A percentile compares a stretch with the other conserved stretches of the same genome.
Evolutionary conservation across 2,888 invertebrate genomes (phyloP).

Genomic region (Lycia hirtaria): DNA sequence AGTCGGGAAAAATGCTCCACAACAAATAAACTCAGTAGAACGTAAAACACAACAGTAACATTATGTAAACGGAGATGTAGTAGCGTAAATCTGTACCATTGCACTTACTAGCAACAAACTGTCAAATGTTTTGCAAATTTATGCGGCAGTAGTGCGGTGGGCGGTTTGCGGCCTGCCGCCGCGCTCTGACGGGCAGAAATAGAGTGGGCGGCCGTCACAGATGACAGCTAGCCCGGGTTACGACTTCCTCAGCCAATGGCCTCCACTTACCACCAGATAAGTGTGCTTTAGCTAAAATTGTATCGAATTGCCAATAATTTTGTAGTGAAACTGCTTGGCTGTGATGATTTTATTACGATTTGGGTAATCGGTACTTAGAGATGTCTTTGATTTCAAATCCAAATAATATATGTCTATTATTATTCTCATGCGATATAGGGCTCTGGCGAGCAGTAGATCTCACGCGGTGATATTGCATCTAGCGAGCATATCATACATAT

Average conservation of each 20-base stretch:
- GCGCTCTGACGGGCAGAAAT: conserved; percentile 74
- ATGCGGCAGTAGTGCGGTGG: conserved; percentile 58
- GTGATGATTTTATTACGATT: not conserved
- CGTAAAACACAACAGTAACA: conserved; percentile 29
- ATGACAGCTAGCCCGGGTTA: conserved; percentile 81
- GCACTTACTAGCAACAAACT: conserved; percentile 59
- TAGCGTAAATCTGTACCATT: conserved; percentile 45
- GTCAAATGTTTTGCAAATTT: conserved; percentile 64
- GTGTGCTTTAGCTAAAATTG: conserved; percentile 26
- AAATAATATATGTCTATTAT: not conserved
- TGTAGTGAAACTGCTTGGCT: not conserved
- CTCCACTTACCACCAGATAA: conserved; percentile 50
- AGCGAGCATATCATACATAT: too few species aligned
- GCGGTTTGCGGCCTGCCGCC: conserved; percentile 62
- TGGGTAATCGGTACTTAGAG: not conserved
- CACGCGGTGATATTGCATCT: too few species aligned
- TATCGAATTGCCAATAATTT: conserved; percentile 4
- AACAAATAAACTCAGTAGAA: conserved; percentile 9
- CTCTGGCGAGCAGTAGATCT: too few species aligned
- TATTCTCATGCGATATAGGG: too few species aligned
- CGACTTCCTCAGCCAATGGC: conserved; percentile 84
- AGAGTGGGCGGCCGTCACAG: conserved; percentile 82
- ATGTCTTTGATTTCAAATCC: not conserved
- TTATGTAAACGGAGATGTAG: conserved; percentile 33
- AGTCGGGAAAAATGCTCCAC: not conserved